phyloP scores from a whole-genome alignment of 1,140 invertebrate genomes.

The Euura saliciscinereae region DNA sequence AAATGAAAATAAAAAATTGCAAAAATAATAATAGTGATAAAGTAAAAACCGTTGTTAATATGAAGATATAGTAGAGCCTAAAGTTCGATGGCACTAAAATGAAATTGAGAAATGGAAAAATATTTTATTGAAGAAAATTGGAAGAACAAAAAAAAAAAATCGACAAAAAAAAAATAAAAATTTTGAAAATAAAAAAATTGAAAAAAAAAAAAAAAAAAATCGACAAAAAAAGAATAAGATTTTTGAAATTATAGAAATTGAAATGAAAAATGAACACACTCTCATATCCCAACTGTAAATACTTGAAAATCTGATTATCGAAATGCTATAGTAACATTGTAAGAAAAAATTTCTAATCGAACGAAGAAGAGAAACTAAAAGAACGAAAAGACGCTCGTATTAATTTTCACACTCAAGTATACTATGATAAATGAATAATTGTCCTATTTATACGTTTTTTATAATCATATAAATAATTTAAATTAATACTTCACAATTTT shows the following conservation, averaged over 20 bases:
- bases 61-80: conserved; percentile 47
- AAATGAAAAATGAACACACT: not conserved
- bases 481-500: not conserved
- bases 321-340: no score
- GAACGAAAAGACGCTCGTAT: not conserved
- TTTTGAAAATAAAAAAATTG: no score
- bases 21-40: no score
- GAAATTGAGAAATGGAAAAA: not conserved
- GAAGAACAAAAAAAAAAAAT: no score
- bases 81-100: conserved; percentile 45
- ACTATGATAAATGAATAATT: not conserved
- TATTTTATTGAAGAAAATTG: no score
- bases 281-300: not conserved
- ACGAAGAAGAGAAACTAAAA: no score
- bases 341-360: no score
- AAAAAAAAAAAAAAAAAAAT: no score
- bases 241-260: no score
- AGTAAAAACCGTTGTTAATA: conserved; percentile 53
- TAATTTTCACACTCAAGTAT: not conserved
- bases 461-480: not conserved
- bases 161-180: no score
- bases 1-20: conserved; percentile 33
- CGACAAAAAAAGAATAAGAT: no score
- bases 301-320: not conserved
- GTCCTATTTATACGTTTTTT: conserved; percentile 7